Evolutionary conservation across 2,797 vertebrate species (phyloP), one percentile per base, ranked within the genome.

Genomic region (Halcyon badia): DNA sequence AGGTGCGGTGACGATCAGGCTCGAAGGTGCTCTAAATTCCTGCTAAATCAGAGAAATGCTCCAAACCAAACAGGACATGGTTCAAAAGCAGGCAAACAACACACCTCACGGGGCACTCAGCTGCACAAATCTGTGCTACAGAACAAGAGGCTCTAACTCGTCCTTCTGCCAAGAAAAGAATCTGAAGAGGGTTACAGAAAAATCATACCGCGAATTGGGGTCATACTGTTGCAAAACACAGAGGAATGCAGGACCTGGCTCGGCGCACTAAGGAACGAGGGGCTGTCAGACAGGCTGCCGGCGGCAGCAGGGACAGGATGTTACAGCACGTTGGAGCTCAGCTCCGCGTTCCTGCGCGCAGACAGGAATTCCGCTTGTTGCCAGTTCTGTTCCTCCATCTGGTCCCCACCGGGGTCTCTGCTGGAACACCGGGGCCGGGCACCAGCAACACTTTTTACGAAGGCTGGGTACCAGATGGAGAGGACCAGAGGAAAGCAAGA

Each of bases 131-230:
- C 0, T 33, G 16, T 6, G 31, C 19, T 46, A 37, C 9, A n/a
- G 35, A 71, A 30, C 39, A 17, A 52, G 46, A 10, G 41, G 21
- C 72, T 89, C 57, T 9, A 49, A 35, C 41, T 57, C 2, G 2
- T 15, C 20, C 10, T 90, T 30, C 49, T 89, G 90, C 58, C 77
- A 86, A 42, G 52, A 46, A 6, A 24, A 49, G 9, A 18, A 30
- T 6, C 31, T n/a, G 13, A 52, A 57, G 31, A 71, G 21, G 14
- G 28, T 31, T 35, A 19, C 26, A 77, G 76, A 77, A 56, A 56
- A 51, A 58, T 9, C 0, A 0, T 1, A 6, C 12, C 0, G 0
- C 8, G 30, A n/a, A 21, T 37, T 0, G 0, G 33, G 37, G 51
- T 58, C 39, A 14, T 4, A 3, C 24, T n/a, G 24, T 24, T 65